These are phyloP conservation scores for Mesochorus sp. DNA, from an alignment of 2,888 invertebrate species.

Conservation along the genomic window DNA sequence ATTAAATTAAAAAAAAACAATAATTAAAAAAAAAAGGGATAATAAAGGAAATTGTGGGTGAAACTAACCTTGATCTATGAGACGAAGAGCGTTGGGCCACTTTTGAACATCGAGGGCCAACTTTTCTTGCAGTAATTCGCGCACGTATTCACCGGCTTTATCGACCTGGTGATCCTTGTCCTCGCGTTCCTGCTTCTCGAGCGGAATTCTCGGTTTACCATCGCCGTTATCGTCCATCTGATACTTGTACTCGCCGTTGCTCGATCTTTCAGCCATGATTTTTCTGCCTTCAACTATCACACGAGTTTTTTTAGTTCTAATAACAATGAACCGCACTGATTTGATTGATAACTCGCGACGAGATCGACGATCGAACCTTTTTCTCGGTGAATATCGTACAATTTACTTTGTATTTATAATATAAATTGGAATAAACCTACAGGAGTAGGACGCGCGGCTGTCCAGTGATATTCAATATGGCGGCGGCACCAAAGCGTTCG, in stretches of 20 bases:
- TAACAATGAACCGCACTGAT: no score
- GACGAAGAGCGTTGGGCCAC: slow-evolving; percentile 87
- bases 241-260: slow-evolving; percentile 78
- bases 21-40: not conserved
- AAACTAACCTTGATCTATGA: slow-evolving; percentile 88
- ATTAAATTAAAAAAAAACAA: slow-evolving; percentile 63
- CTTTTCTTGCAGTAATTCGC: slow-evolving; percentile 89
- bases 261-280: slow-evolving; percentile 76
- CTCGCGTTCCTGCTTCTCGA: slow-evolving; percentile 83
- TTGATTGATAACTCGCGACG: no score
- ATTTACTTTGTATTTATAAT: no score
- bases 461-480: not conserved
- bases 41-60: not conserved
- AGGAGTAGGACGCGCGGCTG: slow-evolving; percentile 3
- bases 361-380: no score
- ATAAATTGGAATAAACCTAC: no score
- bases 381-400: no score
- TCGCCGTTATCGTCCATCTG: slow-evolving; percentile 72
- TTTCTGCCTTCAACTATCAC: slow-evolving; percentile 38
- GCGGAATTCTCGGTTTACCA: slow-evolving; percentile 68
- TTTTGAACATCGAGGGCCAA: slow-evolving; percentile 85
- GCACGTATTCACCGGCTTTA: slow-evolving; percentile 91
- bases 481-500: no score
- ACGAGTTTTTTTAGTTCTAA: no score
- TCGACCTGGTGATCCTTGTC: slow-evolving; percentile 85